Conservation (phyloP, 2,113 vertebrate species). For the Pleuronectes platessa region DNA sequence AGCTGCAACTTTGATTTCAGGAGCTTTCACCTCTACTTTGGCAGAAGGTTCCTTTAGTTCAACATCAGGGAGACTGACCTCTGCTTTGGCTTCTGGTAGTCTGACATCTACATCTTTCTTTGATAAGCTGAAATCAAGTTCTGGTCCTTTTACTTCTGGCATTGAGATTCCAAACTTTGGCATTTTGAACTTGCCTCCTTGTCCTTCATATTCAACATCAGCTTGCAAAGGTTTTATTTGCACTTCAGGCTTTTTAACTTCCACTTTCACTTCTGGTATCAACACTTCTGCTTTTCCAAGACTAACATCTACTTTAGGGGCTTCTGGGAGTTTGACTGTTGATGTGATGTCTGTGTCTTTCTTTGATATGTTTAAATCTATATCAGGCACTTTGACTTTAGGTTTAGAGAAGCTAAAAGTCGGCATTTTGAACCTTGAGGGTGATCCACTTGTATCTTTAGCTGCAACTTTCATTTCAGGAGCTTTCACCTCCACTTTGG, state of each 20-base stretch:
- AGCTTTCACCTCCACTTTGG: conserved; percentile 17
- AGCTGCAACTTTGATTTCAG: neutral
- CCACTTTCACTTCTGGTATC: no score
- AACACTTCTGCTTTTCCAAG: conserved; percentile 7
- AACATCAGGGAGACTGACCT: conserved; percentile 18
- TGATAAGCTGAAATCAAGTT: conserved; percentile 21
- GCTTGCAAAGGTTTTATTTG: neutral
- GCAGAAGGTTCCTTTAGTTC: conserved; percentile 13
- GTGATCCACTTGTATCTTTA: conserved; percentile 56
- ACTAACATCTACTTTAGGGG: neutral
- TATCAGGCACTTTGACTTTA: conserved; percentile 18
- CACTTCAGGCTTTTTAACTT: no score
- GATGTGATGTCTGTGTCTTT: conserved; percentile 7
- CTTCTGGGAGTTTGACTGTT: conserved; percentile 7
- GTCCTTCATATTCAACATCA: conserved; percentile 17
- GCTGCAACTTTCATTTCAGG: conserved; percentile 36
- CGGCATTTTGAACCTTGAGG: conserved; percentile 68
- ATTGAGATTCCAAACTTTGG: conserved; percentile 40
- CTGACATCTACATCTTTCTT: conserved; percentile 14
- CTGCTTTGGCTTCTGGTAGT: conserved; percentile 15
- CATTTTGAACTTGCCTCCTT: conserved; percentile 44
- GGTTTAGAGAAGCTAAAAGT: no score
- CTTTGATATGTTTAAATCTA: conserved; percentile 17
- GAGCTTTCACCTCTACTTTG: conserved; percentile 12
- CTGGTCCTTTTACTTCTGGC: conserved; percentile 39